Evolutionary conservation across 2,113 vertebrate species (phyloP), one percentile per base, ranked within the genome.

Genomic region (Datnioides undecimradiatus): DNA sequence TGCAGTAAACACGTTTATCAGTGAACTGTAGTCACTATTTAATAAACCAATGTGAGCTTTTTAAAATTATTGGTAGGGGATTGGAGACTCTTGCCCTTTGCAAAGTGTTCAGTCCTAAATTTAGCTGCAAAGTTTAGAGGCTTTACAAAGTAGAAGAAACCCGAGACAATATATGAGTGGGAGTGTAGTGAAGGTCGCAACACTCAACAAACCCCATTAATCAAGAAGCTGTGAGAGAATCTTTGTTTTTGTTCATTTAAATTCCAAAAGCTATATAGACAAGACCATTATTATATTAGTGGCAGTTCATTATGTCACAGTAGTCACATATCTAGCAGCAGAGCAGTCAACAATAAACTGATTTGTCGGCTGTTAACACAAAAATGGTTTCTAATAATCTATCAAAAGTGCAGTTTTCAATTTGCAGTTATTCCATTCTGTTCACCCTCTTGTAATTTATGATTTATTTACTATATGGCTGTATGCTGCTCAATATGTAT

Each of bases 31-130:
- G 27, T 76, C 8, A 49, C 8, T 33, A 31, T 40, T 41, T 38
- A 36, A 19, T 63, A 21, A 58, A 52, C 9, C 4, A n/a, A n/a
- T 46, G 21, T 74, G 10, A 23, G 29, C 2, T 41, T 46, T 48
- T 54, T 46, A 19, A 36, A 14, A 43, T 64, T 17, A 55, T 63
- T 27, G 11, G 25, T 12, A 46, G 29, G 8, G 23, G 8, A 67
- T 52, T 49, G 33, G 41, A 75, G 45, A 79, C 76, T 29, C 12
- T 69, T 90, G 84, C 78, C 88, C 89, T 92, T 92, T 93, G 9
- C 73, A 79, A 66, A 85, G 59, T 25, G 51, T 86, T 75, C 58
- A 51, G 40, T 41, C 54, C 91, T 93, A 94, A 90, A 80, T 92
- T 91, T 93, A 91, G 90, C 85, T 66, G 29, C 76, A 83, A 52